phyloP scores from a whole-genome alignment of 2,888 invertebrate genomes.

The Stenotaenia linearis region DNA sequence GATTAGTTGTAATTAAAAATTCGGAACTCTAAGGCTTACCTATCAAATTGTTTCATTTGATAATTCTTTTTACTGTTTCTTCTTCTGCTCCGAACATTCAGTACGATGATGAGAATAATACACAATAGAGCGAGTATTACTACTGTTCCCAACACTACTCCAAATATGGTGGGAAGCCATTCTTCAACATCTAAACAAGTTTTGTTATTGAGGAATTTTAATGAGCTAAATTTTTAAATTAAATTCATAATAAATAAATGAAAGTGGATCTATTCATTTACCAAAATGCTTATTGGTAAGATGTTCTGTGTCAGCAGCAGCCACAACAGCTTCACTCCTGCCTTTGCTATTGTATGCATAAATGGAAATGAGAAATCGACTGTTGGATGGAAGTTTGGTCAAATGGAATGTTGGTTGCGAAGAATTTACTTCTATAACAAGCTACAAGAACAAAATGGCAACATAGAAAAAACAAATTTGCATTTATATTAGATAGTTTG shows the following conservation, averaged over 20 bases:
- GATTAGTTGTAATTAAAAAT: not conserved
- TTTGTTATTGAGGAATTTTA: too few relatives aligned
- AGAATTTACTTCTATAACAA: conserved; percentile 59
- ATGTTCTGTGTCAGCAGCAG: not conserved
- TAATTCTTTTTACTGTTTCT: not conserved
- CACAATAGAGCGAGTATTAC: not conserved
- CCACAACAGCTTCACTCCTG: conserved; percentile 67
- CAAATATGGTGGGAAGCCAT: not conserved
- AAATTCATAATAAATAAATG: too few relatives aligned
- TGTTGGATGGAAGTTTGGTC: conserved; percentile 63
- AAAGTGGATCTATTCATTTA: not conserved
- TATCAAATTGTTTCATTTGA: not conserved
- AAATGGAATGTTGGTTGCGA: conserved; percentile 68
- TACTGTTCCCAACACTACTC: not conserved
- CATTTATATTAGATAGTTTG: too few relatives aligned
- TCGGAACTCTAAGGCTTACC: not conserved
- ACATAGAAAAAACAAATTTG: not conserved
- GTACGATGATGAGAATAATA: not conserved
- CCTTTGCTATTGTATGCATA: conserved; percentile 78
- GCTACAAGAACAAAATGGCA: not conserved
- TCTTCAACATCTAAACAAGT: not conserved
- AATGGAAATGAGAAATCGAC: conserved; percentile 68
- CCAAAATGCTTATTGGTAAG: not conserved
- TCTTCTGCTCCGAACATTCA: not conserved
- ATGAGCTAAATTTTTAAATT: too few relatives aligned